Conservation (phyloP, 2,113 vertebrate species). For the Poeciliopsis occidentalis region DNA sequence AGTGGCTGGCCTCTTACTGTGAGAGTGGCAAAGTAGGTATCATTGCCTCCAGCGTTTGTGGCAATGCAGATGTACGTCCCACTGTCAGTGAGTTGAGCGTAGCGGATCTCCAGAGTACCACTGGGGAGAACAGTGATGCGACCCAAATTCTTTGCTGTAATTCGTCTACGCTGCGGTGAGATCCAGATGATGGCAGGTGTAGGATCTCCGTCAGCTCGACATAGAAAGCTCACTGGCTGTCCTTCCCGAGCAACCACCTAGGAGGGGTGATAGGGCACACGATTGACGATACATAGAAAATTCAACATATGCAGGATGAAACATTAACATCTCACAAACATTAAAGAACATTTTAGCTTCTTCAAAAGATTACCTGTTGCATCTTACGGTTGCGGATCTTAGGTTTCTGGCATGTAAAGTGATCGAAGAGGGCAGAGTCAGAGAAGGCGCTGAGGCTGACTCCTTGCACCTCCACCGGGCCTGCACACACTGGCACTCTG, state of each 20-base stretch:
- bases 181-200: constrained; percentile 92
- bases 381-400: constrained; percentile 92
- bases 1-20: constrained; percentile 82
- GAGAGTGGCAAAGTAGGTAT: constrained; percentile 95
- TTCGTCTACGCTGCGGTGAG: constrained; percentile 89
- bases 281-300: constrained; percentile 6
- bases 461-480: constrained; percentile 89
- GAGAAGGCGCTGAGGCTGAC: constrained; percentile 88
- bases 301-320: neutral
- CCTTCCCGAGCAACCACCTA: constrained; percentile 84
- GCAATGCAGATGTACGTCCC: constrained; percentile 99
- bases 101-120: constrained; percentile 92
- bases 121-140: constrained; percentile 85
- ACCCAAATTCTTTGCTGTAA: constrained; percentile 83
- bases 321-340: neutral
- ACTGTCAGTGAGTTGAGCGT: constrained; percentile 89
- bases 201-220: constrained; percentile 93
- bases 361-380: constrained; percentile 79
- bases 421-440: constrained; percentile 92
- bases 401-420: constrained; percentile 96
- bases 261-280: neutral
- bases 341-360: neutral
- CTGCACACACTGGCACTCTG: constrained; percentile 90
- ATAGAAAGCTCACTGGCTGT: constrained; percentile 88
- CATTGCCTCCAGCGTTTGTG: constrained; percentile 95